Conservation (phyloP, 2,888 invertebrate species). For the Syrista parreyssii region DNA sequence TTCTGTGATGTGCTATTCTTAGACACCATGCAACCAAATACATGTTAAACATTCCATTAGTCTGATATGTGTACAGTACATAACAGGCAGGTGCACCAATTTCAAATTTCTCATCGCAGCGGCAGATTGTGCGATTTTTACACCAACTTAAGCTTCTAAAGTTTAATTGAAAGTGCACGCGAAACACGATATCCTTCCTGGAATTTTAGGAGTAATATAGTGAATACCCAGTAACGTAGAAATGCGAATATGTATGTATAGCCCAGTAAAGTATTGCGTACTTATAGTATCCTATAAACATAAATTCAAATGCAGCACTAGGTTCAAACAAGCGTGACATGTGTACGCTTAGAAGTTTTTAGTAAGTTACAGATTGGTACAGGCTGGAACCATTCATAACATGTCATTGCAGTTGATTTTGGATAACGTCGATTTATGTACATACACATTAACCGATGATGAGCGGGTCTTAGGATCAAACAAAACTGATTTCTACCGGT, state of each 20-base stretch:
- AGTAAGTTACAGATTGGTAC: constrained; percentile 19
- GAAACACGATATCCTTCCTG: not conserved
- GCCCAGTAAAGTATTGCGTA: not conserved
- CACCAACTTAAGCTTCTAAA: not conserved
- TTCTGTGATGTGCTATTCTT: not conserved
- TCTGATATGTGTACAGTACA: not conserved
- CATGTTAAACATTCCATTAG: not conserved
- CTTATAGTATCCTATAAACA: not conserved
- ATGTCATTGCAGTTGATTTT: not conserved
- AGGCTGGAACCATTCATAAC: constrained; percentile 14
- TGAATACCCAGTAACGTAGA: not conserved
- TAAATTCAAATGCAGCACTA: not conserved
- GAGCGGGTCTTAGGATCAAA: not conserved
- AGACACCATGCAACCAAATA: not conserved
- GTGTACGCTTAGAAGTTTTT: not conserved
- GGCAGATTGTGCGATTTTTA: not conserved
- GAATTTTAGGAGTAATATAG: not conserved
- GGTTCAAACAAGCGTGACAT: not conserved
- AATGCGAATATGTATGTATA: not conserved
- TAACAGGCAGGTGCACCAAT: not conserved
- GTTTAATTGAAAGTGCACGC: not conserved
- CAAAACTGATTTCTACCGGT: not conserved
- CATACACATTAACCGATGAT: not conserved
- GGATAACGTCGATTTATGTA: not conserved
- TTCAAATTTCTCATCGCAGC: not conserved